Evolutionary conservation across 2,113 vertebrate species (phyloP).

Genomic region (Perca schrenkii): DNA sequence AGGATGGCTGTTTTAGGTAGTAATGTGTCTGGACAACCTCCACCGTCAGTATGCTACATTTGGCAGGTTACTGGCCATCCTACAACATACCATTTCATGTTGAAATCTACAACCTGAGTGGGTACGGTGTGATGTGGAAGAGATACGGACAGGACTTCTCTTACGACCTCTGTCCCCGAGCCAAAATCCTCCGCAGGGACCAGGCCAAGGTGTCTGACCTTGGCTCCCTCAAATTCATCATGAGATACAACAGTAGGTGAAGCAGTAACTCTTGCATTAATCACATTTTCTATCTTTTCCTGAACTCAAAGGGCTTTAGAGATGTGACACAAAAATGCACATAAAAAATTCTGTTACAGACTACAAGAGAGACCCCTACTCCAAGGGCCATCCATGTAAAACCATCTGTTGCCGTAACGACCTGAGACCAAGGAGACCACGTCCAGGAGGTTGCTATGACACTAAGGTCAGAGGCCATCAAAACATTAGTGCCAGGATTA

Average conservation of each 20-base stretch:
- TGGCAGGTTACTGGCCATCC: slow-evolving; percentile 92
- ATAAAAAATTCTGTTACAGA: slow-evolving; percentile 77
- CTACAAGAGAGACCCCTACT: slow-evolving; percentile 89
- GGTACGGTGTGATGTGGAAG: slow-evolving; percentile 84
- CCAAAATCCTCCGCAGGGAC: slow-evolving; percentile 94
- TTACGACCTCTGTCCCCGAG: slow-evolving; percentile 90
- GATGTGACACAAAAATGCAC: slow-evolving; percentile 1
- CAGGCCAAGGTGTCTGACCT: slow-evolving; percentile 87
- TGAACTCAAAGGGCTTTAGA: neutral
- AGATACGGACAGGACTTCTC: slow-evolving; percentile 90
- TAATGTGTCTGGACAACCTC: neutral
- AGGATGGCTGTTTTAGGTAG: too few species aligned
- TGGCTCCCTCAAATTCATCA: slow-evolving; percentile 89
- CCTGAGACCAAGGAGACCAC: slow-evolving; percentile 82
- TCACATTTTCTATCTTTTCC: neutral
- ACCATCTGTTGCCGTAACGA: slow-evolving; percentile 94
- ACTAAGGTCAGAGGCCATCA: slow-evolving; percentile 85
- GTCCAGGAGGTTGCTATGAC: slow-evolving; percentile 91
- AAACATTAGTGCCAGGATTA: neutral
- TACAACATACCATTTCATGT: slow-evolving; percentile 92
- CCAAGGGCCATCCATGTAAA: slow-evolving; percentile 88
- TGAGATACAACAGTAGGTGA: slow-evolving; percentile 94
- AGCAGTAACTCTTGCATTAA: neutral
- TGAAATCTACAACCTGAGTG: slow-evolving; percentile 90
- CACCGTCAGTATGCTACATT: slow-evolving; percentile 12